A percentile compares a stretch with the other conserved stretches of the same genome.
These are phyloP conservation scores for Micropoecilia bifurca DNA, from an alignment of 2,797 vertebrate genomes.

Conservation along the genomic window DNA sequence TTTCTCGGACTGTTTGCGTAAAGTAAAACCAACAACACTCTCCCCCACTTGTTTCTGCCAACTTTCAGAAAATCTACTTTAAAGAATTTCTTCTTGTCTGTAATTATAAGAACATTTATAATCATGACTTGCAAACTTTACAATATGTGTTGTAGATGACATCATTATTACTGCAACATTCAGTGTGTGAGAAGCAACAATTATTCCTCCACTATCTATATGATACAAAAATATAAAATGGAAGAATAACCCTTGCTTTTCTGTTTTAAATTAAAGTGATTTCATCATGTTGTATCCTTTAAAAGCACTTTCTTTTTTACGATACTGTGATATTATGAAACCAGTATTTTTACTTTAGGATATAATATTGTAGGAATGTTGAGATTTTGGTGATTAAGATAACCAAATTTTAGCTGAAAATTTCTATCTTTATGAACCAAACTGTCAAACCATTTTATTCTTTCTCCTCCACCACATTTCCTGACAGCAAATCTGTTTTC, in stretches of 20 bases:
- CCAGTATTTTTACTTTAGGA: neutral
- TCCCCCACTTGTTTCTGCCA: neutral
- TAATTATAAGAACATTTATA: neutral
- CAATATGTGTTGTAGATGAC: neutral
- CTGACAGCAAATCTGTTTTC: slow-evolving; percentile 7
- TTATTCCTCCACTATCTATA: neutral
- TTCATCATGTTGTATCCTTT: neutral
- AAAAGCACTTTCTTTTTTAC: neutral
- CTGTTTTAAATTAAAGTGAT: neutral
- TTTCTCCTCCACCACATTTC: neutral
- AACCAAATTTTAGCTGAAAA: neutral
- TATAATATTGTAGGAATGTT: neutral
- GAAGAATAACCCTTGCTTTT: neutral
- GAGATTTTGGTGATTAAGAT: neutral
- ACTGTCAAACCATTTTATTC: slow-evolving; percentile 3
- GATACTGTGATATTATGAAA: neutral
- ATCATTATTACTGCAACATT: neutral
- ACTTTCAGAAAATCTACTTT: neutral
- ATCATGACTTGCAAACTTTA: neutral
- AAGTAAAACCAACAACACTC: neutral
- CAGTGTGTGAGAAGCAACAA: neutral
- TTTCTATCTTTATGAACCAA: slow-evolving; percentile 14
- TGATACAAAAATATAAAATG: neutral
- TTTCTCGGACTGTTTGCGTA: neutral
- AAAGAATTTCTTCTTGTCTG: neutral